Evolutionary conservation across 2,888 invertebrate genomes (phyloP), one percentile per base, ranked within the genome.

Genomic region (Tiliacea aurago): DNA sequence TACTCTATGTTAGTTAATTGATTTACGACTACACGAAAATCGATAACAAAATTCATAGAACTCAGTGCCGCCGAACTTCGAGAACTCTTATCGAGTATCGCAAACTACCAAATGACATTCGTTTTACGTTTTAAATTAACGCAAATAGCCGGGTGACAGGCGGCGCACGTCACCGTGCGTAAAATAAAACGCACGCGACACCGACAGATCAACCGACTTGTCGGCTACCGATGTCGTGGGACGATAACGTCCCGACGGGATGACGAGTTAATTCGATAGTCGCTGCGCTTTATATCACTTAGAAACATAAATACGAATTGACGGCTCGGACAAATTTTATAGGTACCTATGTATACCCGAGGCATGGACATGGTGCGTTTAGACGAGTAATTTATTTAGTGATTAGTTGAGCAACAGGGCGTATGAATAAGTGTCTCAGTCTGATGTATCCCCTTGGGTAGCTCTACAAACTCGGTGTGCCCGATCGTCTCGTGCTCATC

Each of bases 201-300:
- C 59, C 78, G 85, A 84, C 85, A 91, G 91, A 92, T 93, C 88
- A 90, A 88, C 88, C 84, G 89, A 87, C 88, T 83, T 83, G 85
- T 84, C 86, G 83, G 92, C 93, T 92, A 92, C 93, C 87, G 94
- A 94, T 95, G 94, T 94, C 94, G 85, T 86, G 72, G 67, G 78
- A 78, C 78, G 94, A 94, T 94, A 94, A 91, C 88, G 93, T 93
- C 92, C 58, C 88, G 83, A 82, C 84, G 82, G 89, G 88, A 91
- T 93, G 94, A 95, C 90, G 93, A 91, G 91, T 94, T 95, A 94
- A 95, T 95, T 94, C 93, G 92, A 94, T 93, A 93, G 92, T 87
- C 87, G 87, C 89, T 88, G 91, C 90, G 90, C 91, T 91, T 92
- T 91, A 87, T 87, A 90, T 89, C 88, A 84, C 86, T 87, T 88